Base-by-base conservation (phyloP, 2,797 vertebrate genomes). In the Ceryle rudis region DNA sequence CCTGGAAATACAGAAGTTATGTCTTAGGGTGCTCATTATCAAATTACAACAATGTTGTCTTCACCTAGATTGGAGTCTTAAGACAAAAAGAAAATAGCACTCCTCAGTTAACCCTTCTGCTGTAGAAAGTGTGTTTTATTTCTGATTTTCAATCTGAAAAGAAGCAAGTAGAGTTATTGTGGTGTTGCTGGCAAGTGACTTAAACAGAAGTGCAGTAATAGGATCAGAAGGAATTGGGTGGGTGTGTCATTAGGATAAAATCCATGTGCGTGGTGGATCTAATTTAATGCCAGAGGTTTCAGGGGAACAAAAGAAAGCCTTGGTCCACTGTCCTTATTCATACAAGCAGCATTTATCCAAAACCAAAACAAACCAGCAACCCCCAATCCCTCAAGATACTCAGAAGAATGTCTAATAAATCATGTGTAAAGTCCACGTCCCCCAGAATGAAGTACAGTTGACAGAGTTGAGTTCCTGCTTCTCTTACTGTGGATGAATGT, bases 201-300 rank as follows among this genome's bases (percentile, higher is more conserved):
- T 83, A 25, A 78, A 37, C 79, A 83, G 78, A 78, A 92, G 46
- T 66, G 70, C 82, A 44, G 47, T 90, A 91, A 90, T 94, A 86
- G 96, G 91, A 96, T 96, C 72, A 95, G 91, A 83, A 95, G 8
- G 96, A 91, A 81, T 95, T 88, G 85, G 69, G 79, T 89, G 77
- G 42, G 28, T 90, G 91, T 95, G 89, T 96, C 88, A 80, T 84
- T 62, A 75, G 85, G 93, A 93, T 91, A 75, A 90, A 95, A 88
- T 62, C 80, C 93, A 49, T 1, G 5, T 90, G 69, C 1, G 1
- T 52, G 62, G 44, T 86, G 66, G 54, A 67, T 86, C 85, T 89
- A 58, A 69, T 81, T 46, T 84, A 51, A 22, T 64, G 62, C 79
- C 71, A 25, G 74, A 47, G 5, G 29, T 6, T 20, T 86, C 44